Evolutionary conservation across 1,140 invertebrate species (phyloP).

Genomic region (Frieseomelitta varia): DNA sequence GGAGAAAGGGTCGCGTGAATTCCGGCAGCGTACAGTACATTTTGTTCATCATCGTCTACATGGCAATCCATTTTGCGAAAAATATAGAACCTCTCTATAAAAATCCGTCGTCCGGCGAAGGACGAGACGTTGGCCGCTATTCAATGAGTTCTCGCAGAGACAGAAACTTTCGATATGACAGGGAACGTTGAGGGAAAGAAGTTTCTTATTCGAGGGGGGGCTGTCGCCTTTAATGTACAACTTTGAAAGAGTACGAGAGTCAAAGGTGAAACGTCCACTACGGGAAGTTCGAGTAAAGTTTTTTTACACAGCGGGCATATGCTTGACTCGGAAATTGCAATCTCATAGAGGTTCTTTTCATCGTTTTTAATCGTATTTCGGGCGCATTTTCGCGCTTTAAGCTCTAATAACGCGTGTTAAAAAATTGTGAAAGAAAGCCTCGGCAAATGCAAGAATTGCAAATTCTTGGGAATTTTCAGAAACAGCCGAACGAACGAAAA

Average conservation of each 20-base stretch:
- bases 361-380: background rate
- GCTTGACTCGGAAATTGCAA: background rate
- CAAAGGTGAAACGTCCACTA: background rate
- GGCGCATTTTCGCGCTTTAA: background rate
- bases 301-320: background rate
- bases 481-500: too few relatives aligned
- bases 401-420: background rate
- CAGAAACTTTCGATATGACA: slow-evolving; percentile 18
- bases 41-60: background rate
- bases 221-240: slow-evolving; percentile 24
- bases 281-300: background rate
- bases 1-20: background rate
- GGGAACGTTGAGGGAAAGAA: slow-evolving; percentile 7
- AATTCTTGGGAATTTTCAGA: too few relatives aligned
- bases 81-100: background rate
- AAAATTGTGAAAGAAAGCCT: too few relatives aligned
- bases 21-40: background rate
- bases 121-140: background rate
- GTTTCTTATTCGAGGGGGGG: background rate
- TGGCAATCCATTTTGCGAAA: background rate
- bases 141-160: background rate
- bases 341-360: background rate
- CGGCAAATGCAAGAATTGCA: too few relatives aligned
- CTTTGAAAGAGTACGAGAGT: slow-evolving; percentile 21
- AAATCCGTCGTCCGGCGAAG: background rate